These are phyloP conservation scores for Latheticus oryzae DNA, from an alignment of 2,888 invertebrate species.

Conservation along the genomic window DNA sequence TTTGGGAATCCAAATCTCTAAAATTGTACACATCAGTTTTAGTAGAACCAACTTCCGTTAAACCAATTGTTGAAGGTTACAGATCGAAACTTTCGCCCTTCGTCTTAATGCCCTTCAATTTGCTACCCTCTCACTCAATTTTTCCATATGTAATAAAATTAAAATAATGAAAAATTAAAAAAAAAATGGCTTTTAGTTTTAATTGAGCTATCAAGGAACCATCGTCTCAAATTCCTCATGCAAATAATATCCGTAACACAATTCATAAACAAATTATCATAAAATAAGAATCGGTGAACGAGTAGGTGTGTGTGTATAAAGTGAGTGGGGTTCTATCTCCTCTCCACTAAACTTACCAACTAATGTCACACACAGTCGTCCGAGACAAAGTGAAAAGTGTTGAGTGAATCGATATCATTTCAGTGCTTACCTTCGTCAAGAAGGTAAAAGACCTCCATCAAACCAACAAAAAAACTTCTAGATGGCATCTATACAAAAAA, in stretches of 20 bases:
- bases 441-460: constrained; percentile 12
- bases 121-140: constrained; percentile 2
- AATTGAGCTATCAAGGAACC: constrained; percentile 26
- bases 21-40: background rate
- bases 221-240: constrained; percentile 32
- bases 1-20: background rate
- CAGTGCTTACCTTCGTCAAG: too few species aligned
- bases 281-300: constrained; percentile 37
- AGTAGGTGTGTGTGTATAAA: constrained; percentile 32
- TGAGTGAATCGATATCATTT: constrained; percentile 18
- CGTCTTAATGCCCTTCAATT: constrained; percentile 1
- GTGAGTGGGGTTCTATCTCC: constrained; percentile 41
- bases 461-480: constrained; percentile 1
- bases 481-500: constrained; percentile 22
- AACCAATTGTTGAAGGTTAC: constrained; percentile 1
- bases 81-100: background rate
- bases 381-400: constrained; percentile 28
- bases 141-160: background rate
- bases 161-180: background rate
- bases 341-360: constrained; percentile 36
- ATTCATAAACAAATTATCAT: constrained; percentile 23
- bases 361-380: constrained; percentile 42
- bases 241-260: constrained; percentile 32
- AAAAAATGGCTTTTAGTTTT: too few species aligned
- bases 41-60: background rate